These are phyloP conservation scores for Neoitamus cyanurus DNA, from an alignment of 2,888 invertebrate species.

Conservation along the genomic window DNA sequence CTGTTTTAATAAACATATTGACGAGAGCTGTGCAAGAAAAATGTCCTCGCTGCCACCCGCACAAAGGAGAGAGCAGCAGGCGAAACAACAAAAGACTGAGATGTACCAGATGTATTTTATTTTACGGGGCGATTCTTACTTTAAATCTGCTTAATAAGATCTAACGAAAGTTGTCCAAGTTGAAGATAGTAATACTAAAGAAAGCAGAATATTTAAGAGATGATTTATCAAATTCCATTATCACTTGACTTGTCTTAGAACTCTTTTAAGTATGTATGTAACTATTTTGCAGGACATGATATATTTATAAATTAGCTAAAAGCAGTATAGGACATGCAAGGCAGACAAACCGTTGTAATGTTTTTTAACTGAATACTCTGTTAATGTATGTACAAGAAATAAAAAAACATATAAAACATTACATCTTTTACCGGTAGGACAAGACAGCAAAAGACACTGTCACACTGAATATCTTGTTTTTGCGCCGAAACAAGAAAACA, in stretches of 20 bases:
- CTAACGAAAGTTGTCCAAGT: neutral
- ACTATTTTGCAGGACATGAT: neutral
- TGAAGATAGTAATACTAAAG: neutral
- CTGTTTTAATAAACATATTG: slow-evolving; percentile 14
- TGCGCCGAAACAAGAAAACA: neutral
- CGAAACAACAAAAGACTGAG: slow-evolving; percentile 36
- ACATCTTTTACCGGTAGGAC: neutral
- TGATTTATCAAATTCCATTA: slow-evolving; percentile 16
- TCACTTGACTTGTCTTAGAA: slow-evolving; percentile 16
- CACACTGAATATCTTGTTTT: neutral
- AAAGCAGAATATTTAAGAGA: neutral
- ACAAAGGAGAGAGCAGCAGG: neutral
- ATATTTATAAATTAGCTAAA: neutral
- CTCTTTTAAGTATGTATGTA: neutral
- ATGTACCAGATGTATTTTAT: slow-evolving; percentile 43
- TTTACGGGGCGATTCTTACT: slow-evolving; percentile 26
- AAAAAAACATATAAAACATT: neutral
- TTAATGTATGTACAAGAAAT: neutral
- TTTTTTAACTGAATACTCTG: neutral
- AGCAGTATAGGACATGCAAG: neutral
- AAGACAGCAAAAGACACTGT: neutral
- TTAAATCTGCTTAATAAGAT: slow-evolving; percentile 6
- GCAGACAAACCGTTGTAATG: neutral
- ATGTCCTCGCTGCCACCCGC: neutral
- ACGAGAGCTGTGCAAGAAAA: slow-evolving; percentile 6